Percentiles rank a stretch among this genome's conserved stretches.
Conservation (phyloP, 2,113 vertebrate genomes). For the Marmota monax region DNA sequence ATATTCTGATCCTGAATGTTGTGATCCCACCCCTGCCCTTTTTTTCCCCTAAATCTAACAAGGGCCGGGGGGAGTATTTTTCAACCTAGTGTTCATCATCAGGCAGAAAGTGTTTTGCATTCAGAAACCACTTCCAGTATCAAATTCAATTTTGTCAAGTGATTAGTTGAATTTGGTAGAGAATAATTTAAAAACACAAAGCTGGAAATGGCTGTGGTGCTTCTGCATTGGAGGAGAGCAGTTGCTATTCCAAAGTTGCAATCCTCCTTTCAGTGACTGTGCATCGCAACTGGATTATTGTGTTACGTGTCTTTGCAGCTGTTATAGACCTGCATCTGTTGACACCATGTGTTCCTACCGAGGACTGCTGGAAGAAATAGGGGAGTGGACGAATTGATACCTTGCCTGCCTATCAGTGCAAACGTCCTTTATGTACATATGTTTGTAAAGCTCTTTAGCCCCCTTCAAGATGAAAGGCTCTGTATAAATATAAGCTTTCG, state of each 20-base stretch:
- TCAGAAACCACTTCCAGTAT: slow-evolving; percentile 79
- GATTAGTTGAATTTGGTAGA: slow-evolving; percentile 80
- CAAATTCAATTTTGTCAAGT: slow-evolving; percentile 80
- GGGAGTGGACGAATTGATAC: slow-evolving; percentile 50
- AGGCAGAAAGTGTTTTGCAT: slow-evolving; percentile 76
- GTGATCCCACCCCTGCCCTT: not conserved
- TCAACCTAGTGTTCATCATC: slow-evolving; percentile 73
- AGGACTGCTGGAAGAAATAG: slow-evolving; percentile 51
- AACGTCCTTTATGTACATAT: slow-evolving; percentile 75
- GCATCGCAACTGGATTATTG: slow-evolving; percentile 6
- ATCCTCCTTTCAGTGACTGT: not conserved
- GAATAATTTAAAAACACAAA: slow-evolving; percentile 77
- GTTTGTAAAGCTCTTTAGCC: slow-evolving; percentile 82
- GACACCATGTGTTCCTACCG: slow-evolving; percentile 47
- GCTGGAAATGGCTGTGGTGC: slow-evolving; percentile 50
- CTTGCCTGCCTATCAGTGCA: slow-evolving; percentile 61
- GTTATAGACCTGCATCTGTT: slow-evolving; percentile 60
- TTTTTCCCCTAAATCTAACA: slow-evolving; percentile 34
- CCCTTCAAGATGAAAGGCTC: slow-evolving; percentile 79
- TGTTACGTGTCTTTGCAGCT: slow-evolving; percentile 48
- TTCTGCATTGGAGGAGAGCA: slow-evolving; percentile 37
- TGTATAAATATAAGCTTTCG: slow-evolving; percentile 83
- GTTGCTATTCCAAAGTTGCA: slow-evolving; percentile 27
- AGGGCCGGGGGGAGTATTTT: slow-evolving; percentile 45
- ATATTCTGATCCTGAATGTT: slow-evolving; percentile 69